phyloP scores from a whole-genome alignment of 2,113 vertebrate species.

The Megaceryle torquata region DNA sequence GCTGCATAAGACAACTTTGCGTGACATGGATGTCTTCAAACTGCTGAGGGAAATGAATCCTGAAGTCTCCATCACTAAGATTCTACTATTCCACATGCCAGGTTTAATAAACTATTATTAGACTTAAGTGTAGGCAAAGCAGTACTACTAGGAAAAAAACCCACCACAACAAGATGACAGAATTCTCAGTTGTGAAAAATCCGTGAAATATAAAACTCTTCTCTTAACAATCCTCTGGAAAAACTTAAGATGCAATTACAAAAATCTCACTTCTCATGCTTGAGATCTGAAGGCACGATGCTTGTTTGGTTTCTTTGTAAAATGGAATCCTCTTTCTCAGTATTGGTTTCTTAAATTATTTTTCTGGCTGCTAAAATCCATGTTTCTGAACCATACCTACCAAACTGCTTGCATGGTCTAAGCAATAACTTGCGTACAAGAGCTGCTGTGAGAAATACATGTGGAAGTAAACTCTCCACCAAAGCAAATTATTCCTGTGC shows the following conservation, averaged over 20 bases:
- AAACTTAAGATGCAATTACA: neutral
- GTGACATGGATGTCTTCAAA: neutral
- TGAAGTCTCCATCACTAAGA: neutral
- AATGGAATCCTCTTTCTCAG: neutral
- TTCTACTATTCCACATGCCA: constrained; percentile 6
- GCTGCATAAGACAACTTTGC: neutral
- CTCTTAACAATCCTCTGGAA: neutral
- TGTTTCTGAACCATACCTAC: neutral
- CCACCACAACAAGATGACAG: neutral
- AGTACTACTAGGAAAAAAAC: neutral
- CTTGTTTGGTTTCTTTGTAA: neutral
- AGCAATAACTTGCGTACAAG: neutral
- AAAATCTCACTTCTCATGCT: neutral
- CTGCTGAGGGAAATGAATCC: neutral
- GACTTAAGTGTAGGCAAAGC: neutral
- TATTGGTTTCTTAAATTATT: neutral
- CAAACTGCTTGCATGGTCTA: neutral
- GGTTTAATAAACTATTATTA: constrained; percentile 19
- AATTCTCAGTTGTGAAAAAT: constrained; percentile 8
- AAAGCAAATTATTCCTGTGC: neutral
- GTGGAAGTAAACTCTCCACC: neutral
- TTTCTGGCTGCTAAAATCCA: neutral
- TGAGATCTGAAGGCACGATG: neutral
- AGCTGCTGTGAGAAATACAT: neutral
- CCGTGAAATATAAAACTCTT: neutral